Conservation (phyloP, 2,113 vertebrate species). For the Notothenia rossii region DNA sequence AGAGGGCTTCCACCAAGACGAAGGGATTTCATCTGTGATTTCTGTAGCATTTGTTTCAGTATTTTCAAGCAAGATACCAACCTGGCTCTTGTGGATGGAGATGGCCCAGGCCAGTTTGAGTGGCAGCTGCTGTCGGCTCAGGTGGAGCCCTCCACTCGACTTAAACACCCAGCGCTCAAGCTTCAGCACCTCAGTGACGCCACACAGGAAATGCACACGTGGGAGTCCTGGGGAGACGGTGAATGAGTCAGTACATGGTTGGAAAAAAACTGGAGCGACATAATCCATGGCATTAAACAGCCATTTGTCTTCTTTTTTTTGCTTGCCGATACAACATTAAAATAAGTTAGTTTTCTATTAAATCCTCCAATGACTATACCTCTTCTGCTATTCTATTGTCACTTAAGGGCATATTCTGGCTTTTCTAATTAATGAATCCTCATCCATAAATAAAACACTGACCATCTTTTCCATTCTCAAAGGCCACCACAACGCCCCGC, state of each 20-base stretch:
- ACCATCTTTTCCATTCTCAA: conserved; percentile 90
- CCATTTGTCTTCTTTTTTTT: not conserved
- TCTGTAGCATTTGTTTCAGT: not conserved
- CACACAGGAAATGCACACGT: conserved; percentile 91
- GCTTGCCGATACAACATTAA: not conserved
- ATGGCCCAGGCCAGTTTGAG: conserved; percentile 98
- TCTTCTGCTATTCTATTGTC: not conserved
- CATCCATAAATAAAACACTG: not conserved
- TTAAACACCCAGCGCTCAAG: conserved; percentile 92
- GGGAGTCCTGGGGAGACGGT: conserved; percentile 85
- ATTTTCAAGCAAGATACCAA: conserved; percentile 59
- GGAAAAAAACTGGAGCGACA: not conserved
- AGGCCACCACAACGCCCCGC: conserved; percentile 91
- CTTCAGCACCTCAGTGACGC: conserved; percentile 88
- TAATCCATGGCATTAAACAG: not conserved
- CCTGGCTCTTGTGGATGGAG: conserved; percentile 99
- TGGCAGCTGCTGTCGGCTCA: conserved; percentile 93
- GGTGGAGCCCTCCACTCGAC: conserved; percentile 84
- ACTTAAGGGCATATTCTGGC: not conserved
- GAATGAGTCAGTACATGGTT: not conserved
- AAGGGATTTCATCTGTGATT: not conserved
- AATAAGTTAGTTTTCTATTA: not conserved
- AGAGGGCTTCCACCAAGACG: not conserved
- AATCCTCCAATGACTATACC: not conserved
- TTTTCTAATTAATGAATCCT: not conserved